Percentiles rank a stretch among this genome's conserved stretches.
Conservation (phyloP, 2,113 vertebrate species). For the Tiliqua scincoides region DNA sequence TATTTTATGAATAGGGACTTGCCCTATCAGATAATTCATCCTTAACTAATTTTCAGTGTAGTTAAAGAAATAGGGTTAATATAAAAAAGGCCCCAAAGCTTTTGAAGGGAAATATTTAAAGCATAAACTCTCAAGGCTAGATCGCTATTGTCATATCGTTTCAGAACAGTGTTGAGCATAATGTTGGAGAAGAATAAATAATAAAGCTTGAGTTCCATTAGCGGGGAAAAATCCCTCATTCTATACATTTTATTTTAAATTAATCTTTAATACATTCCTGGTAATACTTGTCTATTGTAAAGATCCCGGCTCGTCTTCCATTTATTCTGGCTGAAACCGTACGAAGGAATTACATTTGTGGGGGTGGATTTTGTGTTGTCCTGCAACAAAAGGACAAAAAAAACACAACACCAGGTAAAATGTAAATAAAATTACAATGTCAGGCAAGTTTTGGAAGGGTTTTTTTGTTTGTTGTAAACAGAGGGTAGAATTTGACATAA, state of each 20-base stretch:
- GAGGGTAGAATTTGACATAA: too few relatives aligned
- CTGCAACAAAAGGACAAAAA: neutral
- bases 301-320: conserved; percentile 6
- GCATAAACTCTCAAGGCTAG: conserved; percentile 26
- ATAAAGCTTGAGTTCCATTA: conserved; percentile 44
- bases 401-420: neutral
- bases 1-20: conserved; percentile 12
- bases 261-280: conserved; percentile 46
- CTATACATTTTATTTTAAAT: conserved; percentile 27
- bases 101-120: conserved; percentile 21
- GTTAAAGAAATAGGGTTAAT: conserved; percentile 42
- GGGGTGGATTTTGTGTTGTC: conserved; percentile 2
- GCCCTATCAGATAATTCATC: conserved; percentile 44
- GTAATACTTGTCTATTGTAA: conserved; percentile 21
- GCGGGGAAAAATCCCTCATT: conserved; percentile 35
- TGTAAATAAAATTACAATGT: neutral
- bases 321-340: neutral
- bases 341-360: rapidly evolving
- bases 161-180: neutral
- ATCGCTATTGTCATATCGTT: conserved; percentile 36
- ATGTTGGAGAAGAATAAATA: neutral
- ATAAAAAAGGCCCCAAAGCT: conserved; percentile 51
- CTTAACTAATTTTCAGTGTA: conserved; percentile 36
- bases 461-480: neutral
- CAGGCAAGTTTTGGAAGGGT: conserved; percentile 19